These are phyloP conservation scores for Dicerorhinus sumatrensis DNA, from an alignment of 2,113 vertebrate genomes.

Conservation along the genomic window DNA sequence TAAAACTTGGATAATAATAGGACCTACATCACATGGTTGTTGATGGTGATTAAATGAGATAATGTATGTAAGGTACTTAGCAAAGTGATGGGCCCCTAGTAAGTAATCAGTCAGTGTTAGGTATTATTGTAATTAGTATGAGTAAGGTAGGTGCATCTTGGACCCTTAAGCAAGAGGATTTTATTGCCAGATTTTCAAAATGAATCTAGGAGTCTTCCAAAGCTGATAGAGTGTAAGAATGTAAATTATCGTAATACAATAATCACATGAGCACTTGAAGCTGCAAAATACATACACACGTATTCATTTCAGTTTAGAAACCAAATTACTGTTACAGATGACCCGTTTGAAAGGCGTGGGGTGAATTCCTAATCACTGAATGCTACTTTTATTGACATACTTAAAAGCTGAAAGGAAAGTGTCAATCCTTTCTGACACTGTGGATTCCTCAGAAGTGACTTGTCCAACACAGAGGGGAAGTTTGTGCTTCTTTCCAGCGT, in stretches of 20 bases:
- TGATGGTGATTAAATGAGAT: not conserved
- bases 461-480: not conserved
- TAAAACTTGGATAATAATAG: not conserved
- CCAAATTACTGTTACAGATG: not conserved
- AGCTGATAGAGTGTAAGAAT: not conserved
- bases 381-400: not conserved
- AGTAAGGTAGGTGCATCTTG: not conserved
- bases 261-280: not conserved
- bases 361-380: not conserved
- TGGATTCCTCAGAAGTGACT: not conserved
- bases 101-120: not conserved
- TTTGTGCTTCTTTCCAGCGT: not conserved
- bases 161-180: not conserved
- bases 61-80: not conserved
- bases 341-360: not conserved
- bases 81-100: not conserved
- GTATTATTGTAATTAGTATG: not conserved
- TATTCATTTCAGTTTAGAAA: slow-evolving; percentile 15
- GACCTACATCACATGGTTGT: not conserved
- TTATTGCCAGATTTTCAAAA: not conserved
- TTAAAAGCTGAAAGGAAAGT: not conserved
- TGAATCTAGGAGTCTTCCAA: not conserved
- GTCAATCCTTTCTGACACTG: not conserved
- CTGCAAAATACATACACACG: not conserved
- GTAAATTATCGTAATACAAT: not conserved